Percentiles rank a stretch among this genome's conserved stretches.
Evolutionary conservation across 2,797 vertebrate species (phyloP).

Genomic region (Lepilemur ruficaudatus): DNA sequence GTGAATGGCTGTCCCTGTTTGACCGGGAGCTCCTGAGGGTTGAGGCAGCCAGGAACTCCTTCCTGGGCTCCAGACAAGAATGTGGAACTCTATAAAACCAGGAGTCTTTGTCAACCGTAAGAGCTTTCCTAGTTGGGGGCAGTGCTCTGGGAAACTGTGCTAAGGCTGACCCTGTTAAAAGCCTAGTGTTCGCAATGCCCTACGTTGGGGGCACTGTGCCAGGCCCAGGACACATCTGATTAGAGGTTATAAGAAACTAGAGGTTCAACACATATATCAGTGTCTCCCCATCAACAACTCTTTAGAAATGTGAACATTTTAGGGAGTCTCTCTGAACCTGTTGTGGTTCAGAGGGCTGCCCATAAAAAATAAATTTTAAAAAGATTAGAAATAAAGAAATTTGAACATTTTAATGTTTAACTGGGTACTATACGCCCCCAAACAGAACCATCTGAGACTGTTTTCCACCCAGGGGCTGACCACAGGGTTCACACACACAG

Average conservation of each 20-base stretch:
- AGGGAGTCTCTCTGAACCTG: background rate
- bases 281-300: background rate
- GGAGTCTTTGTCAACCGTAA: background rate
- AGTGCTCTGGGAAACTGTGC: background rate
- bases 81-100: fast-evolving
- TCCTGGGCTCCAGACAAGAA: background rate
- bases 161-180: background rate
- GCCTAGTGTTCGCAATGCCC: background rate
- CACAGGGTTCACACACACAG: background rate
- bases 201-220: background rate
- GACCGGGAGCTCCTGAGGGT: background rate
- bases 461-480: background rate
- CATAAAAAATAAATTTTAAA: background rate
- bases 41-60: background rate
- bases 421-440: background rate
- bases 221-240: background rate
- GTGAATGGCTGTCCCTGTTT: fast-evolving
- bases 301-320: background rate
- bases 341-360: background rate
- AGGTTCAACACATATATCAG: background rate
- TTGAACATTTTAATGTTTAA: background rate
- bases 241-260: background rate
- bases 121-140: background rate
- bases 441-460: background rate
- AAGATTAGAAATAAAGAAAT: background rate